Evolutionary conservation across 2,113 vertebrate genomes (phyloP).

Genomic region (Dipodomys spectabilis): DNA sequence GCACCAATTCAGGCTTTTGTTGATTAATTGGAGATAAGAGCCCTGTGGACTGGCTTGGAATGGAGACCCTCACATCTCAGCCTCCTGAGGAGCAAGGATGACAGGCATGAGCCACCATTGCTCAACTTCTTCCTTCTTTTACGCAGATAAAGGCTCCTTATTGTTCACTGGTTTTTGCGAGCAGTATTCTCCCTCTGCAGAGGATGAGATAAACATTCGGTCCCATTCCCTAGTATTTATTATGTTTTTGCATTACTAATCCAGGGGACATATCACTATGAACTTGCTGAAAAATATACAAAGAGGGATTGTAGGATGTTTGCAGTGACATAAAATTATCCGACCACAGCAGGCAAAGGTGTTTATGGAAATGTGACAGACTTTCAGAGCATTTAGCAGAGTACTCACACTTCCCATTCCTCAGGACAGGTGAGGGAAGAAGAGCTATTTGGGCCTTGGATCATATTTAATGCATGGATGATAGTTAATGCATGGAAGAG

Average conservation of each 20-base stretch:
- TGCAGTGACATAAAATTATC: not conserved
- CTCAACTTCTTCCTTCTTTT: not conserved
- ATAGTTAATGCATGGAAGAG: not conserved
- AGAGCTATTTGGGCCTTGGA: constrained; percentile 33
- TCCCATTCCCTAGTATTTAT: not conserved
- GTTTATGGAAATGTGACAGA: constrained; percentile 52
- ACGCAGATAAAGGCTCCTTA: not conserved
- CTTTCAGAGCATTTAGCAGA: constrained; percentile 61
- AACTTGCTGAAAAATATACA: not conserved
- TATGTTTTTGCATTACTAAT: not conserved
- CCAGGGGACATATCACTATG: not conserved
- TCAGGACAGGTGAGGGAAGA: constrained; percentile 54
- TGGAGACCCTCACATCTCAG: too few species aligned
- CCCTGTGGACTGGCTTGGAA: too few species aligned
- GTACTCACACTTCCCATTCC: constrained; percentile 45
- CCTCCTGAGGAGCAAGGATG: too few species aligned
- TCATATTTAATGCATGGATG: constrained; percentile 31
- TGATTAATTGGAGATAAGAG: too few species aligned
- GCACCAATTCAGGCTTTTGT: too few species aligned
- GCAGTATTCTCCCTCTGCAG: constrained; percentile 1
- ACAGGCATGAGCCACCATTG: too few species aligned
- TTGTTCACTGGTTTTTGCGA: constrained; percentile 9
- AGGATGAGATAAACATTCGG: constrained; percentile 11
- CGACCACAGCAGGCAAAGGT: not conserved
- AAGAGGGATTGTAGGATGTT: constrained; percentile 43